Evolutionary conservation across 2,113 vertebrate species (phyloP).

Genomic region (Pyxicephalus adspersus): DNA sequence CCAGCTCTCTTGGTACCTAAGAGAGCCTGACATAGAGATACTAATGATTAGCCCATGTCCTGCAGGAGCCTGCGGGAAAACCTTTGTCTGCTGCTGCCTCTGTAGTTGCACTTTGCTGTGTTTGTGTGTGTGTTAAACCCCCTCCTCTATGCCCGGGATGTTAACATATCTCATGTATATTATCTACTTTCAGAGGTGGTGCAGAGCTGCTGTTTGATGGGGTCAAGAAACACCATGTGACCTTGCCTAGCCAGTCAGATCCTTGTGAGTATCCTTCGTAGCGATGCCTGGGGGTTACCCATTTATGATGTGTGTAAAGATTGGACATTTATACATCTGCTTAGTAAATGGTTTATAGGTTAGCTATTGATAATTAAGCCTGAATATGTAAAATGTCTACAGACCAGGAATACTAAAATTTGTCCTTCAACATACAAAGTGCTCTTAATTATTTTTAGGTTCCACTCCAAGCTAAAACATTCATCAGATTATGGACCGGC

Average conservation of each 20-base stretch:
- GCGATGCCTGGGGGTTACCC: conserved; percentile 27
- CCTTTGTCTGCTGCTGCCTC: conserved; percentile 58
- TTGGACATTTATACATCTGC: not conserved
- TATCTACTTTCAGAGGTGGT: conserved; percentile 83
- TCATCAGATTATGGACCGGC: too few species aligned
- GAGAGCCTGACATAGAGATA: conserved; percentile 53
- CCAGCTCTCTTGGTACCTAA: conserved; percentile 35
- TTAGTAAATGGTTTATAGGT: too few species aligned
- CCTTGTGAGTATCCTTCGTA: conserved; percentile 86
- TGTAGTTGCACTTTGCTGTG: conserved; percentile 51
- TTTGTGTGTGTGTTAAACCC: conserved; percentile 7
- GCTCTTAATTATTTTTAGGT: too few species aligned
- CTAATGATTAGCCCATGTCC: not conserved
- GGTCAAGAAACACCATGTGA: conserved; percentile 89
- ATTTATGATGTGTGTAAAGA: not conserved
- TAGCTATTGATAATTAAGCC: too few species aligned
- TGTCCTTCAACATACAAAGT: too few species aligned
- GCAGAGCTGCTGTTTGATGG: conserved; percentile 92
- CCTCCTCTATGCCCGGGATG: conserved; percentile 29
- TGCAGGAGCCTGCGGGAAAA: conserved; percentile 38
- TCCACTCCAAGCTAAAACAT: too few species aligned
- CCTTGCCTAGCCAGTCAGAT: conserved; percentile 82
- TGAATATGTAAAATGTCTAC: too few species aligned
- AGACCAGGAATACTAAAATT: too few species aligned
- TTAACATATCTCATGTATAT: conserved; percentile 54